A percentile compares a stretch with the other conserved stretches of the same genome.
Conservation (phyloP, 2,113 vertebrate genomes). For the Egretta garzetta region DNA sequence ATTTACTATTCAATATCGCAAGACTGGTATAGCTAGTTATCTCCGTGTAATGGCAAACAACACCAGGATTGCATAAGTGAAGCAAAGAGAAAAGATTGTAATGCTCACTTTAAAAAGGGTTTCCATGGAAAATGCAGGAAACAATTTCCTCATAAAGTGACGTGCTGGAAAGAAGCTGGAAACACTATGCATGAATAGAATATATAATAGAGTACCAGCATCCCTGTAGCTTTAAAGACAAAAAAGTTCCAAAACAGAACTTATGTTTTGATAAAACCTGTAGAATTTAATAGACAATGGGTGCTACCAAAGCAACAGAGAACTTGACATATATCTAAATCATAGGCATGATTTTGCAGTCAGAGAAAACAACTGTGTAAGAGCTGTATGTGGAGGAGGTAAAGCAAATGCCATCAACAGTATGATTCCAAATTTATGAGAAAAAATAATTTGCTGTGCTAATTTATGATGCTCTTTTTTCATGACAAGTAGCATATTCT, state of each 20-base stretch:
- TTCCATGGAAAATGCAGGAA: background rate
- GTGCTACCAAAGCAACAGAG: background rate
- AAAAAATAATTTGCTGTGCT: background rate
- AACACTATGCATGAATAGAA: background rate
- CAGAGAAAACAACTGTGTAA: background rate
- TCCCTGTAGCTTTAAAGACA: background rate
- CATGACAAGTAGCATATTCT: background rate
- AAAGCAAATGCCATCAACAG: background rate
- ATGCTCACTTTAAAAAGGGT: background rate
- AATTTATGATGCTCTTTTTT: background rate
- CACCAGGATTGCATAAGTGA: background rate
- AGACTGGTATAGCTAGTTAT: background rate
- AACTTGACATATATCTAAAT: background rate
- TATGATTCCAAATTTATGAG: background rate
- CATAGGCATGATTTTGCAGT: background rate
- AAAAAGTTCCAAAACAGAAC: background rate
- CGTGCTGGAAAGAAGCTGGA: background rate
- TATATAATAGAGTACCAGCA: background rate
- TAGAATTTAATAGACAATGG: background rate
- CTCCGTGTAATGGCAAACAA: background rate
- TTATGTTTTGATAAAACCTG: background rate
- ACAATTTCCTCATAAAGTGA: background rate
- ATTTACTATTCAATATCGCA: background rate
- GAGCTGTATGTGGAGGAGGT: background rate
- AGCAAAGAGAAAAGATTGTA: background rate